Percentiles rank a stretch among this genome's conserved stretches.
phyloP scores from a whole-genome alignment of 2,888 invertebrate genomes.

The Galeopsomyia nigrocyanea region DNA sequence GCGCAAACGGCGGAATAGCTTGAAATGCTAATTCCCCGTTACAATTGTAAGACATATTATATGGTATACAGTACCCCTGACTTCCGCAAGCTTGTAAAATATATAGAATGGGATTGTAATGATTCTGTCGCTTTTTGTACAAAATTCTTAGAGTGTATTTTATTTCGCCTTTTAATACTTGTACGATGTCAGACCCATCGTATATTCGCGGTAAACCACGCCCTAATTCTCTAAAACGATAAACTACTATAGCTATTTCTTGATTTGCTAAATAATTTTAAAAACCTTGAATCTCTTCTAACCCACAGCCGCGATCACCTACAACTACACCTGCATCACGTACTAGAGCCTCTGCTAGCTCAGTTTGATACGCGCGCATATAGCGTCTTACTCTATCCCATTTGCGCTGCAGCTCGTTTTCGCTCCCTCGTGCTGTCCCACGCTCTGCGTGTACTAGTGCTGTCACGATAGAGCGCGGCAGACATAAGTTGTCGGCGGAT shows the following conservation, averaged over 20 bases:
- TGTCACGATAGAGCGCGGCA: background rate
- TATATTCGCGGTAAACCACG: background rate
- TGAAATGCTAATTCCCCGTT: too few species aligned
- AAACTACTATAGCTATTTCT: background rate
- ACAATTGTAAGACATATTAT: background rate
- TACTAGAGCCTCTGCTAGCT: background rate
- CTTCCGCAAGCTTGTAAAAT: too few species aligned
- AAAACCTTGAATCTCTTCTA: background rate
- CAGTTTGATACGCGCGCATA: background rate
- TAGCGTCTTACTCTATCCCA: background rate
- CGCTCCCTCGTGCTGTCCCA: background rate
- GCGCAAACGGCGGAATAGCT: too few species aligned
- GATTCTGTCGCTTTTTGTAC: background rate
- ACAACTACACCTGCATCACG: background rate
- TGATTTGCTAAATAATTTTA: background rate
- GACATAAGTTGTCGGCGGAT: too few species aligned
- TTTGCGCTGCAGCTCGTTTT: background rate
- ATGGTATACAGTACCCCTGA: too few species aligned
- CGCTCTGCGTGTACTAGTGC: background rate
- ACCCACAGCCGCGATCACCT: background rate
- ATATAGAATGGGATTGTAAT: background rate
- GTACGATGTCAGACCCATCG: background rate
- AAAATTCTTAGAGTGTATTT: background rate
- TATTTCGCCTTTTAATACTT: background rate
- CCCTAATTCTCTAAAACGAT: background rate